Evolutionary conservation across 2,797 vertebrate species (phyloP), one percentile per base, ranked within the genome.

Genomic region (Labeo calbasu): DNA sequence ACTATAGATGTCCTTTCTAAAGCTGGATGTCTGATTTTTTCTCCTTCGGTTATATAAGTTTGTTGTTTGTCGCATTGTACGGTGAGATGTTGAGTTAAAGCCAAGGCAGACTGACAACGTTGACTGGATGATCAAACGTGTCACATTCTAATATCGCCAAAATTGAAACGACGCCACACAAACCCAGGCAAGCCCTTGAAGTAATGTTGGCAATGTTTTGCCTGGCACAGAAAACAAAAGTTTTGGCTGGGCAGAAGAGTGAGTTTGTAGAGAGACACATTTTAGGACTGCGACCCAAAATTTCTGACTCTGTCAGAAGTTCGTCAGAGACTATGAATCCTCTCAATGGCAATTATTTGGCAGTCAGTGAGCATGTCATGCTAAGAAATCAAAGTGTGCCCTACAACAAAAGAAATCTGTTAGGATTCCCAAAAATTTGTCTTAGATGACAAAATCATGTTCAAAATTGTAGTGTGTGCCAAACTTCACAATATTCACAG

Each of bases 1-100:
- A 71, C 57, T 57, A 15, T 40, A 70, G 66, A 53, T 25, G 83
- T 89, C 63, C 87, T 89, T 84, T 84, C 28, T 53, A 70, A 81
- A 75, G 72, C 50, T 19, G 70, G 46, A 15, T n/a, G 71, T 21
- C 28, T 53, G 46, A 7, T 75, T 75, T 55, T 66, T 21, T 8
- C 25, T 28, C n/a, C 25, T 53, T 53, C 72, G n/a, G 50, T 7
- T 32, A 28, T 55, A 12, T n/a, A 53, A 36, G 50, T 55, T 75
- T 36, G 28, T 55, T 55, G 28, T 55, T 55, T 75, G 50, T 14
- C 0, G 2, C 5, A 1, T 53, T 73, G 50, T 36, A 32, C 2
- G 0, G 23, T 28, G 51, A 36, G 28, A 55, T 36, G 11, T n/a
- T 75, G 28, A 5, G 19, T 36, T 55, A 36, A 75, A 32, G 17